Conservation (phyloP, 2,797 vertebrate species). For the Borostomias antarcticus region DNA sequence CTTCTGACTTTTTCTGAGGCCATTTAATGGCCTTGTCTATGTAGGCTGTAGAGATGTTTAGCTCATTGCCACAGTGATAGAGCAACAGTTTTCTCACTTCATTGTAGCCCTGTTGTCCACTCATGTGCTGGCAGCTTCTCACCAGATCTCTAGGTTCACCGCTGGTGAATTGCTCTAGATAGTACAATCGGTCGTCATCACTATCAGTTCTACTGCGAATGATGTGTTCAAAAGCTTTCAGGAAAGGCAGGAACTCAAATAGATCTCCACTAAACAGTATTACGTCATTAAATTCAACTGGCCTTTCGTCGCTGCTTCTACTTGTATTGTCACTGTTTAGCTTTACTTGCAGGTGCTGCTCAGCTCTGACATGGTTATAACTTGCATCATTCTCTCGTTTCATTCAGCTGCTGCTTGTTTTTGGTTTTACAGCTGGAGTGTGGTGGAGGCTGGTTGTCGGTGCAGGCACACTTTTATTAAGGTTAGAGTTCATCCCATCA, state of each 20-base stretch:
- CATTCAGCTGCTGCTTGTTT: background rate
- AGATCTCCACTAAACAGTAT: slow-evolving; percentile 1
- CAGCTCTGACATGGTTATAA: background rate
- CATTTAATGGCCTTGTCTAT: slow-evolving; percentile 8
- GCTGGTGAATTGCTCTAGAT: slow-evolving; percentile 14
- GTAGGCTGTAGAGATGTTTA: slow-evolving; percentile 7
- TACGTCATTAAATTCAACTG: background rate
- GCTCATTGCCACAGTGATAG: slow-evolving; percentile 15
- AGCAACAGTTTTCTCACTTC: slow-evolving; percentile 9
- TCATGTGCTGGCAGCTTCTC: slow-evolving; percentile 20
- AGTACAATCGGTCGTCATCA: slow-evolving; percentile 14
- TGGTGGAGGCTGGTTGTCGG: background rate
- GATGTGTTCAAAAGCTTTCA: slow-evolving; percentile 24
- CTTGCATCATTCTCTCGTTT: background rate
- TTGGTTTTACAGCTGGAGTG: background rate
- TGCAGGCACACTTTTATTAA: background rate
- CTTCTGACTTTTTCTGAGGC: slow-evolving; percentile 18
- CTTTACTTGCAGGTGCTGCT: background rate
- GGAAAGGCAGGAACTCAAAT: slow-evolving; percentile 17
- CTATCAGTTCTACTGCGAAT: slow-evolving; percentile 2
- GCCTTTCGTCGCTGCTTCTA: background rate
- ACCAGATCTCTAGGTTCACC: slow-evolving; percentile 19
- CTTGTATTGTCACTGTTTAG: background rate
- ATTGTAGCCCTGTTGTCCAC: background rate
- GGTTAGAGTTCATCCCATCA: slow-evolving; percentile 5